These are phyloP conservation scores for Pristis pectinata DNA, from an alignment of 2,797 vertebrate genomes.

Conservation along the genomic window DNA sequence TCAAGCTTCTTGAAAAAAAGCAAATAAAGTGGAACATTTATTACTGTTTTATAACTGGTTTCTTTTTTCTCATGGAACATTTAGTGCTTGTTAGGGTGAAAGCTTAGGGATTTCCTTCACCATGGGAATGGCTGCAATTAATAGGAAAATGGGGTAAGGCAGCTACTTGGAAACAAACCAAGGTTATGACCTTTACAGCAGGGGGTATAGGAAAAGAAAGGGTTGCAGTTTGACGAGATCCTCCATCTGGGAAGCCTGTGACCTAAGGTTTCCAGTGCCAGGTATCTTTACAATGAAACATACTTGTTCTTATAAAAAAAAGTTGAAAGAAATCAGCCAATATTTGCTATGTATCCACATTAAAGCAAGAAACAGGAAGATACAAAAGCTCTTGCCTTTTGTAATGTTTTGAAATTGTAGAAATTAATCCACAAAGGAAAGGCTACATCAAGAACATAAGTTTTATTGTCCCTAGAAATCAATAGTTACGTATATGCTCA, in stretches of 20 bases:
- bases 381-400: neutral
- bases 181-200: conserved; percentile 60
- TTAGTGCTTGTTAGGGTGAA: conserved; percentile 56
- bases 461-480: neutral
- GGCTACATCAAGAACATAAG: neutral
- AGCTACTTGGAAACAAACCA: conserved; percentile 52
- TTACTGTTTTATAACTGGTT: conserved; percentile 53
- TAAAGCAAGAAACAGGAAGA: neutral
- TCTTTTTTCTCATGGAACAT: conserved; percentile 48
- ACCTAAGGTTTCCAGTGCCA: conserved; percentile 46
- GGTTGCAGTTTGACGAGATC: conserved; percentile 54
- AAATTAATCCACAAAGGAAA: neutral
- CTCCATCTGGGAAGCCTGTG: conserved; percentile 65
- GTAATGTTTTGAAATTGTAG: neutral
- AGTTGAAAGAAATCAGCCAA: neutral
- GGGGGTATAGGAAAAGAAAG: conserved; percentile 59
- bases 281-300: neutral
- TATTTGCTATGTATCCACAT: neutral
- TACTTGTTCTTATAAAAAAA: neutral
- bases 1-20: conserved; percentile 67
- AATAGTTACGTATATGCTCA: neutral
- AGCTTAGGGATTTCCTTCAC: conserved; percentile 76
- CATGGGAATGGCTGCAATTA: conserved; percentile 73
- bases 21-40: conserved; percentile 88
- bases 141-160: conserved; percentile 55